These are phyloP conservation scores for Escarpia spicata DNA, from an alignment of 2,888 invertebrate species.

Conservation along the genomic window DNA sequence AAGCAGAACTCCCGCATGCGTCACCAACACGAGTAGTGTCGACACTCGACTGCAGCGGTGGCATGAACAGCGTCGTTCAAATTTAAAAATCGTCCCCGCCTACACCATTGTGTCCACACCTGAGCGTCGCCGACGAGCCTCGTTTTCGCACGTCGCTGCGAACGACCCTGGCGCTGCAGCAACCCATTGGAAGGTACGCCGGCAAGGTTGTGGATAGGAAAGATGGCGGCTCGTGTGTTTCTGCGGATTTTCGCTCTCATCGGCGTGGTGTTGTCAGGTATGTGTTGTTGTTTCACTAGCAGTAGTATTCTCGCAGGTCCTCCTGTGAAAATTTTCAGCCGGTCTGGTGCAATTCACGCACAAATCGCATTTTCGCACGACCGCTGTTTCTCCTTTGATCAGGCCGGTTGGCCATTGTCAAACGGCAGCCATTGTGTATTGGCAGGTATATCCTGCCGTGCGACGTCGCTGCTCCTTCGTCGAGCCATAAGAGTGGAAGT, in stretches of 20 bases:
- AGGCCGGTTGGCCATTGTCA: not conserved
- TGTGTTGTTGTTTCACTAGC: not conserved
- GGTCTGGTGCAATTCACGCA: not conserved
- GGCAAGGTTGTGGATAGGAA: conserved; percentile 1
- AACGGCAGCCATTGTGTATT: not conserved
- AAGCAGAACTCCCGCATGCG: not conserved
- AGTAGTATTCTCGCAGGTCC: not conserved
- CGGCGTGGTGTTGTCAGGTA: conserved; percentile 10
- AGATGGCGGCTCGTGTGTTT: conserved; percentile 11
- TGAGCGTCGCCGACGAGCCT: conserved; percentile 12
- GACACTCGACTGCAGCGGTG: not conserved
- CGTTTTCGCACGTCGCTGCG: not conserved
- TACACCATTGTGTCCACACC: not conserved
- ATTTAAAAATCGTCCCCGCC: not conserved
- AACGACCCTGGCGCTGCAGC: not conserved
- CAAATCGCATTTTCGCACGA: not conserved
- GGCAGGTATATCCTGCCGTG: not conserved
- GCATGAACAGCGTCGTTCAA: not conserved
- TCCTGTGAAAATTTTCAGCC: not conserved
- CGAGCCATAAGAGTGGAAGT: not conserved
- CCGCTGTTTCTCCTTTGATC: conserved; percentile 8
- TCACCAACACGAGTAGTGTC: conserved; percentile 1
- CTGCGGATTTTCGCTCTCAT: not conserved
- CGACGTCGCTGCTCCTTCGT: not conserved
- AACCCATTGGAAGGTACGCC: not conserved